Evolutionary conservation across 2,888 invertebrate species (phyloP).

Genomic region (Lamellibrachia columna): DNA sequence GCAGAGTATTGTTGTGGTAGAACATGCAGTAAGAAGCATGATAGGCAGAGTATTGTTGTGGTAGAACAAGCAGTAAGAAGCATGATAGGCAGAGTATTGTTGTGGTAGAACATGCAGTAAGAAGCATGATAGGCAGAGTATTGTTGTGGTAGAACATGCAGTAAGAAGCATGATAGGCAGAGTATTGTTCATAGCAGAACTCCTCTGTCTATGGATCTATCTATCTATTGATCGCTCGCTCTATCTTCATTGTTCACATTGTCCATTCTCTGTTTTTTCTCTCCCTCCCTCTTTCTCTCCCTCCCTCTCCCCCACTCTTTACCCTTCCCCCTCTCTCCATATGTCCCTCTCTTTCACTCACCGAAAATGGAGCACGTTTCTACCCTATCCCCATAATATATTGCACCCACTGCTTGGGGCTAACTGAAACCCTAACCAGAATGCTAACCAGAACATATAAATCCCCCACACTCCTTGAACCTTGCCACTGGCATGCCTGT

Average conservation of each 20-base stretch:
- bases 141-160: background rate
- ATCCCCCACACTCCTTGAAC: background rate
- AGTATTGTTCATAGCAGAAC: background rate
- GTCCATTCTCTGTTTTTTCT: background rate
- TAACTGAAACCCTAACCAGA: background rate
- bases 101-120: no score
- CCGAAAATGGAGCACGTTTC: background rate
- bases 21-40: background rate
- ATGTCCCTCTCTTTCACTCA: background rate
- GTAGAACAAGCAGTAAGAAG: background rate
- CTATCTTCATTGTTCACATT: background rate
- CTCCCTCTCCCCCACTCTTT: background rate
- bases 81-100: background rate
- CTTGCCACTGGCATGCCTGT: background rate
- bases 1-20: background rate
- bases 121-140: no score
- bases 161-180: background rate
- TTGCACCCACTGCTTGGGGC: background rate
- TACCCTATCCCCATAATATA: background rate
- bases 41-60: background rate
- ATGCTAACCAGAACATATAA: background rate
- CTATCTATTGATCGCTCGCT: background rate
- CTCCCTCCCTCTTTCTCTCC: background rate
- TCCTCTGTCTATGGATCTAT: background rate
- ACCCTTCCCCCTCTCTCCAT: background rate